Evolutionary conservation across 2,888 invertebrate species (phyloP), one percentile per base, ranked within the genome.

Genomic region (Homarus gammarus): DNA sequence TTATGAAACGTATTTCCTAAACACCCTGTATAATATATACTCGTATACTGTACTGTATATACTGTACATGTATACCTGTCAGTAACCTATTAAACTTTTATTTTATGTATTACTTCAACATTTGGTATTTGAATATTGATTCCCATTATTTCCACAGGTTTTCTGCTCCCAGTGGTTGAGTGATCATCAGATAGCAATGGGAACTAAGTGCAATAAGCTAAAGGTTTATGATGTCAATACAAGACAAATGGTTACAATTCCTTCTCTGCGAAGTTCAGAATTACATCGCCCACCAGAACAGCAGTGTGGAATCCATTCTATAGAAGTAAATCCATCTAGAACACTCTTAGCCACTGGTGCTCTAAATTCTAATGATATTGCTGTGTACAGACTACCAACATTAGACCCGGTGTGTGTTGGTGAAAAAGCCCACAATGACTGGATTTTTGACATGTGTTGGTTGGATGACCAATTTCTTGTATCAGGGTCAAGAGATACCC

Each of bases 81-180:
- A 12, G 6, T 44, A 10, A 49, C 18, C 40, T n/a, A 18, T 40
- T 6, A 31, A 15, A n/a, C 12, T 27, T 1, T 36, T 0, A 38
- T 64, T 27, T 49, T 18, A 1, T n/a, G 10, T 27, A 27, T 27
- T 5, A 10, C 56, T 56, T 33, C 44, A 5, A 77, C 40, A 38
- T 38, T 27, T 5, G 40, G 22, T 27, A 22, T 77, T 77, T 36
- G 15, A 38, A 15, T 61, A 61, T 15, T 33, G 18, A 49, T 56
- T 15, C 10, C 10, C 10, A 18, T 56, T 49, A 0, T 49, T 36
- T 38, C 38, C 15, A 38, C 87, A 95, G 93, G 93, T 95, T n/a
- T 99, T 99, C 95, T 98, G 98, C 94, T 98, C 98, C 0, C 97
- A 98, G 94, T 99, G 99, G 99, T 95, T 99, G 64, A 98, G 97